Evolutionary conservation across 2,797 vertebrate genomes (phyloP).

Genomic region (Sebastiscus albofasciatus): DNA sequence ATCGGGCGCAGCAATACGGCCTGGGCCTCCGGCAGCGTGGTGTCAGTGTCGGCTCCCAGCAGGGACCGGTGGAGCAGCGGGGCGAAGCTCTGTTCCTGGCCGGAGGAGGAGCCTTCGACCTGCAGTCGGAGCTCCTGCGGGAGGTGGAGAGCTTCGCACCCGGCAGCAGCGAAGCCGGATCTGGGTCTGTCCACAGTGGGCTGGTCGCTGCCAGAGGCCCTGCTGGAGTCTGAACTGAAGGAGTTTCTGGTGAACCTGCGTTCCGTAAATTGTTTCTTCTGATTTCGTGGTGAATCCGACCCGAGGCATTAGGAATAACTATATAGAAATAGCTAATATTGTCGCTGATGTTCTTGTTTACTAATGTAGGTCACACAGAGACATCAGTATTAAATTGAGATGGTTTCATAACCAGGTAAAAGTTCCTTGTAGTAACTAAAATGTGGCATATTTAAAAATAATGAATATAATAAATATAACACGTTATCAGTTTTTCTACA

Average conservation of each 20-base stretch:
- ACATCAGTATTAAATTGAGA: not conserved
- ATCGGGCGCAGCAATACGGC: too few relatives aligned
- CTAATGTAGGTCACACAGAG: not conserved
- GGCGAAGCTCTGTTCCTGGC: not conserved
- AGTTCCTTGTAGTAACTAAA: not conserved
- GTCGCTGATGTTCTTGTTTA: not conserved
- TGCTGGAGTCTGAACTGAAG: not conserved
- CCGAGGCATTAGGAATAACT: not conserved
- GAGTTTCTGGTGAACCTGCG: not conserved
- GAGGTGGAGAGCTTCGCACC: fast-evolving
- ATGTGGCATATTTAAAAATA: not conserved
- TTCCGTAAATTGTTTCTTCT: not conserved
- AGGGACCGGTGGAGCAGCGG: not conserved
- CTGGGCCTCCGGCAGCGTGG: not conserved
- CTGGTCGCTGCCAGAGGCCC: not conserved
- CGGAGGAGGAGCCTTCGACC: not conserved
- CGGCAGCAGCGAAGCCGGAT: too few relatives aligned
- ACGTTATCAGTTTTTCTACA: not conserved
- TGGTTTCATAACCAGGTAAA: not conserved
- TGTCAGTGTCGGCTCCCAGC: not conserved
- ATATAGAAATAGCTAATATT: not conserved
- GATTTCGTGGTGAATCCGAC: fast-evolving
- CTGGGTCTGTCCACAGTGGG: too few relatives aligned
- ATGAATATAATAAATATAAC: not conserved
- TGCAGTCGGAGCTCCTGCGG: too few relatives aligned